These are phyloP conservation scores for Amblyopsis hoosieri DNA, from an alignment of 2,797 vertebrate genomes.

Conservation along the genomic window DNA sequence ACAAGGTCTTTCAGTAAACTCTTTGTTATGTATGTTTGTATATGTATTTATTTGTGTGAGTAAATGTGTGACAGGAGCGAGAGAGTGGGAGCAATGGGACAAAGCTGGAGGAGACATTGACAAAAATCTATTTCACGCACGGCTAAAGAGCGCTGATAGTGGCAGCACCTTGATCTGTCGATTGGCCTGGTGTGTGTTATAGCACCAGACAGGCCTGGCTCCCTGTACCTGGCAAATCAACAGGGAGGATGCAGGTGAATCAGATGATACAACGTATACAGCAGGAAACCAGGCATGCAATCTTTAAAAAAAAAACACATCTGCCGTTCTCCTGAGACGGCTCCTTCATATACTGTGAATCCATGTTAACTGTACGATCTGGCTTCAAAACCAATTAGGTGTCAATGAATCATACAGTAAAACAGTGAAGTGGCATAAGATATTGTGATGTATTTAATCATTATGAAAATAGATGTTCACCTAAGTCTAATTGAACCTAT, in stretches of 20 bases:
- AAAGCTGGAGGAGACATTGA: constrained; percentile 50
- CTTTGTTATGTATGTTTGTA: constrained; percentile 16
- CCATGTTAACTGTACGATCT: constrained; percentile 20
- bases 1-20: too few species aligned
- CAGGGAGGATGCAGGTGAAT: constrained; percentile 21
- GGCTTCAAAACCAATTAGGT: constrained; percentile 7
- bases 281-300: constrained; percentile 30
- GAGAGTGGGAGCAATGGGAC: constrained; percentile 1
- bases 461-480: too few species aligned
- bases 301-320: constrained; percentile 7
- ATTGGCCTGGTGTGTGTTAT: constrained; percentile 33
- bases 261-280: constrained; percentile 45
- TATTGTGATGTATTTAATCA: too few species aligned
- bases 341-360: constrained; percentile 13
- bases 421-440: neutral
- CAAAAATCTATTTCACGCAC: constrained; percentile 75
- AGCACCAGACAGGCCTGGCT: constrained; percentile 28
- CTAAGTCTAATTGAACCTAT: too few species aligned
- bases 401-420: neutral
- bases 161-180: constrained; percentile 59
- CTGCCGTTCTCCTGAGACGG: constrained; percentile 10
- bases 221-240: constrained; percentile 34
- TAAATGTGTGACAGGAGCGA: constrained; percentile 27
- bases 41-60: constrained; percentile 17
- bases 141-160: constrained; percentile 56